These are phyloP conservation scores for Tychaedon coryphoeus DNA, from an alignment of 2,113 vertebrate species.

Conservation along the genomic window DNA sequence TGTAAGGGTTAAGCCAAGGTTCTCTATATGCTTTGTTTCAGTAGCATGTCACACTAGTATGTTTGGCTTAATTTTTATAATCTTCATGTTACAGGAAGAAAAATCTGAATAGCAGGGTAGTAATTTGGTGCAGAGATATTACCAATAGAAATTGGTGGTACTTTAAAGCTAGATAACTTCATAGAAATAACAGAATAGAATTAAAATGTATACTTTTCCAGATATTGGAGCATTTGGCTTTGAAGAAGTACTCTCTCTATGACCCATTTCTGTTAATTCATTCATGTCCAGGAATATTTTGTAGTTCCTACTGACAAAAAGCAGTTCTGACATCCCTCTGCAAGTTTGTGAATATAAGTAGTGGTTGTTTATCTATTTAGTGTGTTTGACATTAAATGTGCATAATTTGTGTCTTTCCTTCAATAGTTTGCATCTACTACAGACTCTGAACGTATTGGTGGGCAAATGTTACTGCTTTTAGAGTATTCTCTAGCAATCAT, in stretches of 20 bases:
- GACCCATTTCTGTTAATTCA: neutral
- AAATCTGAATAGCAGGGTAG: neutral
- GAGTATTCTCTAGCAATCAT: neutral
- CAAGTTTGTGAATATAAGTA: neutral
- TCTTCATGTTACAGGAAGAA: neutral
- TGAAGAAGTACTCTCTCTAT: neutral
- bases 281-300: neutral
- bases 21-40: neutral
- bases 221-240: neutral
- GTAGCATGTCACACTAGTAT: neutral
- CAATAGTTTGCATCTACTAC: neutral
- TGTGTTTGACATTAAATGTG: neutral
- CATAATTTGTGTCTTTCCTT: neutral
- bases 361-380: neutral
- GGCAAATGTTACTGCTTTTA: slow-evolving; percentile 22
- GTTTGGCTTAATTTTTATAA: neutral
- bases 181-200: neutral
- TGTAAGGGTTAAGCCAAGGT: neutral
- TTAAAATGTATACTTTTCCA: neutral
- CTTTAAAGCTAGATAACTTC: neutral
- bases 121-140: neutral
- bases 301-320: slow-evolving; percentile 10
- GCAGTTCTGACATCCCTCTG: neutral
- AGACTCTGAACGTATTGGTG: neutral
- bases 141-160: neutral